A percentile compares a stretch with the other conserved stretches of the same genome.
phyloP scores from a whole-genome alignment of 2,797 vertebrate genomes.

The Platalea minor region DNA sequence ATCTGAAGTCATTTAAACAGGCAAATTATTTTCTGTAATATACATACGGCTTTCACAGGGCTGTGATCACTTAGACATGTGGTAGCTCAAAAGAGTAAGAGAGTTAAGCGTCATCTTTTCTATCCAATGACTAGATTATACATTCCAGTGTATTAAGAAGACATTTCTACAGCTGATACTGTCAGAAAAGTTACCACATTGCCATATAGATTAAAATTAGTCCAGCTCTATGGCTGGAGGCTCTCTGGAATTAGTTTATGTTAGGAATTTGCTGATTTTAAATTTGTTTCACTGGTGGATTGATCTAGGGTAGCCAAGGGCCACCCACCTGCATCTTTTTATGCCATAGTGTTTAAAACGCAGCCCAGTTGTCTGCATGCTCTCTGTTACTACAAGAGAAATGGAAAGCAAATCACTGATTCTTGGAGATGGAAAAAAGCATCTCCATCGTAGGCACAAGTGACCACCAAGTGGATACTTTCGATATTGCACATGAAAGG shows the following conservation, averaged over 20 bases:
- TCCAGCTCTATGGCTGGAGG: background rate
- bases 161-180: background rate
- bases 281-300: background rate
- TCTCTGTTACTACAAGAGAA: background rate
- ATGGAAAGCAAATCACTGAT: background rate
- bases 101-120: background rate
- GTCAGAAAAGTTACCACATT: background rate
- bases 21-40: background rate
- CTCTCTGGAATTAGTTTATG: background rate
- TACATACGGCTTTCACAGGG: background rate
- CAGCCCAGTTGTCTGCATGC: background rate
- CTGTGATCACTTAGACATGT: background rate
- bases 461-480: slow-evolving; percentile 41
- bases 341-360: background rate
- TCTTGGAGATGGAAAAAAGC: background rate
- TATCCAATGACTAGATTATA: background rate
- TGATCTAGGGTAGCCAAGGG: background rate
- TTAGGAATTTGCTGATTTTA: background rate
- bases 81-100: background rate
- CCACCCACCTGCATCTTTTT: background rate
- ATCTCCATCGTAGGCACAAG: background rate
- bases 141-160: background rate
- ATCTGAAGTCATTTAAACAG: background rate
- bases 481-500: background rate
- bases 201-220: background rate